phyloP scores from a whole-genome alignment of 2,888 invertebrate genomes.

The Plebejus melissa region DNA sequence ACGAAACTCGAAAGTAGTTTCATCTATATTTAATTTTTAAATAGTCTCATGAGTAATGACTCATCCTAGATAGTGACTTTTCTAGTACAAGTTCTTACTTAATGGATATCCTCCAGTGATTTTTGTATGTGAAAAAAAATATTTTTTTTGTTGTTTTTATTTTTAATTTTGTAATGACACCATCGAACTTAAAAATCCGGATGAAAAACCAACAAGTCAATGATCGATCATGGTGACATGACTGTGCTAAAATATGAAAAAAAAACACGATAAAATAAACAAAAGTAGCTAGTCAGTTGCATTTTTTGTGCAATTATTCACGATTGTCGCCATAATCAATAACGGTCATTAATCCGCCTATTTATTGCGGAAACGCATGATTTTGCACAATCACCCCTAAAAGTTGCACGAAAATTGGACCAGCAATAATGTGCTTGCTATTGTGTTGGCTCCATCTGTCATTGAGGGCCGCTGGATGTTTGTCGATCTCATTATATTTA shows the following conservation, averaged over 20 bases:
- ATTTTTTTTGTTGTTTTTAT: no score
- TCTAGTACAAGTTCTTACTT: background rate
- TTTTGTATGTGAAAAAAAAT: no score
- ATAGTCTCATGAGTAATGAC: no score
- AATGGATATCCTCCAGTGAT: no score
- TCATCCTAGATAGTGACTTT: background rate
- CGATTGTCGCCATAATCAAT: slow-evolving; percentile 37
- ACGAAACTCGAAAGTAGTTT: background rate
- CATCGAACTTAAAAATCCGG: background rate
- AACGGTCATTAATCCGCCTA: slow-evolving; percentile 36
- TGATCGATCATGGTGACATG: background rate
- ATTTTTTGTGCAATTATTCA: slow-evolving; percentile 36
- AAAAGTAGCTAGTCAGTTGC: slow-evolving; percentile 5
- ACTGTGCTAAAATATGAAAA: background rate
- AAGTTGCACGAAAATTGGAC: slow-evolving; percentile 54
- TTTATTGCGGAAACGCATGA: slow-evolving; percentile 46
- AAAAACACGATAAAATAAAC: background rate
- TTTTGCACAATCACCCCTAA: slow-evolving; percentile 66
- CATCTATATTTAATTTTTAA: no score
- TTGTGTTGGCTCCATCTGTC: slow-evolving; percentile 70
- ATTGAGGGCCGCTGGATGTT: slow-evolving; percentile 52
- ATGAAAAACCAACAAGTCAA: slow-evolving; percentile 1
- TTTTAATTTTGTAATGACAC: background rate
- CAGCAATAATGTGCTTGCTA: slow-evolving; percentile 56
- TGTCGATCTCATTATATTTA: slow-evolving; percentile 19